These are phyloP conservation scores for Antheraea assamensis DNA, from an alignment of 2,888 invertebrate genomes.

Conservation along the genomic window DNA sequence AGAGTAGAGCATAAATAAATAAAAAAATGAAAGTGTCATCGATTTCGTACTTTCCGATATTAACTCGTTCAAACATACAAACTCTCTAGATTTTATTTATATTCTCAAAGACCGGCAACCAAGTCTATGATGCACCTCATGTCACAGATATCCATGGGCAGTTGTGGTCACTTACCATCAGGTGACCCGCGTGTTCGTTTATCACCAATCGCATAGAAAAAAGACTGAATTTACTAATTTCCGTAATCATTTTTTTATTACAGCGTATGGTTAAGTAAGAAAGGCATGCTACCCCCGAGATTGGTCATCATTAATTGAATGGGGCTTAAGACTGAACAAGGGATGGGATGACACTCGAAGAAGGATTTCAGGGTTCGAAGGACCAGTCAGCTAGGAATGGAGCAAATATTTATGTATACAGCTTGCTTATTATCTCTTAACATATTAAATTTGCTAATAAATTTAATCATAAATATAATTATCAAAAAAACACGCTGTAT, in stretches of 20 bases:
- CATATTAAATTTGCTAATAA: neutral
- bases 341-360: constrained; percentile 7
- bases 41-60: no score
- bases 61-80: no score
- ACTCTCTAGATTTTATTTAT: no score
- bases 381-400: neutral
- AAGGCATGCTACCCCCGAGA: constrained; percentile 70
- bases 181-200: no score
- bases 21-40: no score
- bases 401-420: neutral
- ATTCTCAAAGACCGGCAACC: no score
- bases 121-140: no score
- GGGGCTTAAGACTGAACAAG: constrained; percentile 41
- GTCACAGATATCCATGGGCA: no score
- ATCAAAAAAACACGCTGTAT: neutral
- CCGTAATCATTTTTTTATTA: constrained; percentile 37
- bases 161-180: no score
- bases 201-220: no score
- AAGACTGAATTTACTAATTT: no score
- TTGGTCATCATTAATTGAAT: constrained; percentile 65
- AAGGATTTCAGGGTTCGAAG: neutral
- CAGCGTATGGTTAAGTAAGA: constrained; percentile 88
- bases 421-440: neutral
- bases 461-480: neutral
- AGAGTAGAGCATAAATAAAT: no score